Percentiles rank a stretch among this genome's conserved stretches.
Evolutionary conservation across 2,113 vertebrate species (phyloP).

Genomic region (Atlantisia rogersi): DNA sequence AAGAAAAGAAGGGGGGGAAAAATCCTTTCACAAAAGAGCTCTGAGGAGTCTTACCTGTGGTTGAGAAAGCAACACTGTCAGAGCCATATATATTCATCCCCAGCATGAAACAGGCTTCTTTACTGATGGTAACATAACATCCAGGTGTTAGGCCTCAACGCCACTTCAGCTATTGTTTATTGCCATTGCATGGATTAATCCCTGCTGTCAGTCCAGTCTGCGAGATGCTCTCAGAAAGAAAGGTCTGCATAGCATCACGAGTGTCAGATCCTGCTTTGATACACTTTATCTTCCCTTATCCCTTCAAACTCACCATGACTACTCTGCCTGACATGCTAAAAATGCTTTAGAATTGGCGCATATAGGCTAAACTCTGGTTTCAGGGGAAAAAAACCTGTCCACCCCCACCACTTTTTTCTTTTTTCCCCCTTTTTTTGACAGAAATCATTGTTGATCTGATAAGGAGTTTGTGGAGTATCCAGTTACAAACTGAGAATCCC

Average conservation of each 20-base stretch:
- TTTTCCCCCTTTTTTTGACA: background rate
- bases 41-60: slow-evolving; percentile 1
- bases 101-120: background rate
- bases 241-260: slow-evolving; percentile 76
- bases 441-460: slow-evolving; percentile 75
- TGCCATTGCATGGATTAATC: slow-evolving; percentile 74
- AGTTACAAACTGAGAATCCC: slow-evolving; percentile 65
- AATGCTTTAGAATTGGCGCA: slow-evolving; percentile 59
- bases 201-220: slow-evolving; percentile 72
- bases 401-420: slow-evolving; percentile 5
- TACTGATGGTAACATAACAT: background rate
- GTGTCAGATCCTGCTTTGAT: slow-evolving; percentile 78
- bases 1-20: background rate
- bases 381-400: slow-evolving; percentile 8
- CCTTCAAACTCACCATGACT: slow-evolving; percentile 72
- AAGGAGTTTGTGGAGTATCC: slow-evolving; percentile 66
- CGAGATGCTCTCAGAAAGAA: slow-evolving; percentile 73
- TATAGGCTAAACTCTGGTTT: slow-evolving; percentile 53
- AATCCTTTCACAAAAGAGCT: background rate
- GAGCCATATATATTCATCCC: background rate
- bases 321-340: slow-evolving; percentile 67
- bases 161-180: slow-evolving; percentile 71
- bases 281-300: slow-evolving; percentile 76
- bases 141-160: slow-evolving; percentile 76
- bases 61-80: background rate